Conservation (phyloP, 2,113 vertebrate species). For the Petaurus breviceps region DNA sequence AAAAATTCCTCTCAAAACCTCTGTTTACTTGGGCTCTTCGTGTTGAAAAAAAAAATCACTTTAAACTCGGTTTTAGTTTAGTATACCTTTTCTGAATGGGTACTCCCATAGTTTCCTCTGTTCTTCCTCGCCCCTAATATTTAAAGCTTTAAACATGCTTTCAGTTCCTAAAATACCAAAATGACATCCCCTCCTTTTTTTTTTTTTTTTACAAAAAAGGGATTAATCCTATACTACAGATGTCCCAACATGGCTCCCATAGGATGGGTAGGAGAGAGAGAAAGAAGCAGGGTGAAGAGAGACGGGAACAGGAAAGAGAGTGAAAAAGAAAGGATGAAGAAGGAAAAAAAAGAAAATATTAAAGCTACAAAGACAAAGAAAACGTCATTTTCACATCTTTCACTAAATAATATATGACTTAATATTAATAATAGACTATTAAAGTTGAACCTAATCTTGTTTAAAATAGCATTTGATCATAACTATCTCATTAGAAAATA, state of each 20-base stretch:
- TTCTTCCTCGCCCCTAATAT: background rate
- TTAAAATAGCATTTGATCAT: background rate
- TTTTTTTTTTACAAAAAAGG: background rate
- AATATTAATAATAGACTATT: background rate
- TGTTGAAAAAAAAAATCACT: background rate
- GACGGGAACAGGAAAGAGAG: background rate
- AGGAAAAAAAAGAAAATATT: background rate
- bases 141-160: background rate
- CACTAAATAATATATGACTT: background rate
- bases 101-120: background rate
- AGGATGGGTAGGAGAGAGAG: background rate
- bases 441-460: background rate
- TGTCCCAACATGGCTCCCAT: background rate
- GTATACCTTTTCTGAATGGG: background rate
- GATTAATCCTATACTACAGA: background rate
- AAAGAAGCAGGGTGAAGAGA: background rate
- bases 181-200: background rate
- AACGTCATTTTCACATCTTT: background rate
- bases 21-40: background rate
- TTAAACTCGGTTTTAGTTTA: background rate
- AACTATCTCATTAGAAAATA: background rate
- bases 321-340: background rate
- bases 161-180: background rate
- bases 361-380: background rate
- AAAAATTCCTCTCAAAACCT: background rate